Percentiles rank a stretch among this genome's conserved stretches.
Evolutionary conservation across 2,888 invertebrate species (phyloP).

Genomic region (Drosophila acutilabella): DNA sequence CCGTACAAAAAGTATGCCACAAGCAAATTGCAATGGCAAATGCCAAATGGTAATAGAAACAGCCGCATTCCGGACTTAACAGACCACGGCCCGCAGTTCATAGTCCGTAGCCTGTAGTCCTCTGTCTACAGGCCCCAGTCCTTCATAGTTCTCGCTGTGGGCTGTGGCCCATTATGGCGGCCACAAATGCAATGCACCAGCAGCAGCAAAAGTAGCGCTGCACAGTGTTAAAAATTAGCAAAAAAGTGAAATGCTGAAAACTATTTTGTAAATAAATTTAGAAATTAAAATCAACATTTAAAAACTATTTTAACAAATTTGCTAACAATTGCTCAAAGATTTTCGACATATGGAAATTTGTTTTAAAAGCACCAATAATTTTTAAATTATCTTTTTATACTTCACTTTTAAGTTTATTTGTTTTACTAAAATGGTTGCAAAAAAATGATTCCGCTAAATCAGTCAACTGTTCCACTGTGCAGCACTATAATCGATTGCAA

Average conservation of each 20-base stretch:
- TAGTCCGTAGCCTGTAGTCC: conserved; percentile 2
- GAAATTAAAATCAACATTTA: too few relatives aligned
- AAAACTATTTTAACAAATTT: too few relatives aligned
- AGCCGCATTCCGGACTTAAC: conserved; percentile 29
- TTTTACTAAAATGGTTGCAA: too few relatives aligned
- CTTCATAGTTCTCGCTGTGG: conserved; percentile 3
- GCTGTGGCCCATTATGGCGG: conserved; percentile 53
- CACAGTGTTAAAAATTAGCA: neutral
- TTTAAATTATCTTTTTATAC: too few relatives aligned
- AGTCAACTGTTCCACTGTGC: neutral
- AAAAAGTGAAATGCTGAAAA: neutral
- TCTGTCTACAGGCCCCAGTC: conserved; percentile 4
- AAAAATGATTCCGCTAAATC: neutral
- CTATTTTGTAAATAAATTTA: too few relatives aligned
- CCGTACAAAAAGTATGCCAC: conserved; percentile 58
- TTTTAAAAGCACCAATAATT: too few relatives aligned
- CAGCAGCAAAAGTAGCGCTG: conserved; percentile 8
- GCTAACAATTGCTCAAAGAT: too few relatives aligned
- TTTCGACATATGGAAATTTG: too few relatives aligned
- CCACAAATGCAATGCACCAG: conserved; percentile 73
- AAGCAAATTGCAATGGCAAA: conserved; percentile 51
- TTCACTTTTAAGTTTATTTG: too few relatives aligned
- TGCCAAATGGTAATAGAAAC: conserved; percentile 37
- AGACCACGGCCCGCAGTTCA: conserved; percentile 16
- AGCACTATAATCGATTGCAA: neutral